A percentile compares a stretch with the other conserved stretches of the same genome.
phyloP scores from a whole-genome alignment of 2,888 invertebrate species.

The Synergus gifuensis region DNA sequence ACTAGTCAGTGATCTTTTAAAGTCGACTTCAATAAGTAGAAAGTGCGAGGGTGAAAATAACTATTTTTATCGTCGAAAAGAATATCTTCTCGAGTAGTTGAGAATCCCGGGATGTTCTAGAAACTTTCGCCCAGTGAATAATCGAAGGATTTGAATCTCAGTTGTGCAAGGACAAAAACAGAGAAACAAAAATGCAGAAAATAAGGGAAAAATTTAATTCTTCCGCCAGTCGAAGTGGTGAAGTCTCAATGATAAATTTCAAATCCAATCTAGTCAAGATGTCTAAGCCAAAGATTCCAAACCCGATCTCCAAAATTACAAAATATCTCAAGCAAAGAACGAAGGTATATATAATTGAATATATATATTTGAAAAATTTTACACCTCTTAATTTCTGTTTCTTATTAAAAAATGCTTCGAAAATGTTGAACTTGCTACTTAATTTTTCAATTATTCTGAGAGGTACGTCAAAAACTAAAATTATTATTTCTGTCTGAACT shows the following conservation, averaged over 20 bases:
- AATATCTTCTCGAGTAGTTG: not conserved
- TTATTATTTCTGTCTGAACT: not conserved
- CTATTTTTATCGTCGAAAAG: not conserved
- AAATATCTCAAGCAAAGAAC: constrained; percentile 78
- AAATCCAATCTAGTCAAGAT: constrained; percentile 66
- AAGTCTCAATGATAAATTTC: constrained; percentile 22
- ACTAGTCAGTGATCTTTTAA: not conserved
- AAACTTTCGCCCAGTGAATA: not conserved
- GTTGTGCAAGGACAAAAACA: not conserved
- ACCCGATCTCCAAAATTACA: constrained; percentile 75
- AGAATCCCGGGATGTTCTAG: not conserved
- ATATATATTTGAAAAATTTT: not conserved
- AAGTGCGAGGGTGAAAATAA: not conserved
- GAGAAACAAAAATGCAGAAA: constrained; percentile 1
- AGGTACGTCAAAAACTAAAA: not conserved
- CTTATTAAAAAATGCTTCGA: not conserved
- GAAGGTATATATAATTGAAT: constrained; percentile 76
- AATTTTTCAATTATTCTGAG: not conserved
- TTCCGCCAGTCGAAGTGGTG: constrained; percentile 4
- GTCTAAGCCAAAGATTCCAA: constrained; percentile 76
- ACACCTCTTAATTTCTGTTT: not conserved
- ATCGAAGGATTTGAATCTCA: not conserved
- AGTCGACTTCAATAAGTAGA: not conserved
- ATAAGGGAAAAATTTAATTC: constrained; percentile 17
- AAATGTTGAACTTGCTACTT: not conserved